Conservation (phyloP, 1,140 invertebrate species). For the Philotrypesis tridentata region DNA sequence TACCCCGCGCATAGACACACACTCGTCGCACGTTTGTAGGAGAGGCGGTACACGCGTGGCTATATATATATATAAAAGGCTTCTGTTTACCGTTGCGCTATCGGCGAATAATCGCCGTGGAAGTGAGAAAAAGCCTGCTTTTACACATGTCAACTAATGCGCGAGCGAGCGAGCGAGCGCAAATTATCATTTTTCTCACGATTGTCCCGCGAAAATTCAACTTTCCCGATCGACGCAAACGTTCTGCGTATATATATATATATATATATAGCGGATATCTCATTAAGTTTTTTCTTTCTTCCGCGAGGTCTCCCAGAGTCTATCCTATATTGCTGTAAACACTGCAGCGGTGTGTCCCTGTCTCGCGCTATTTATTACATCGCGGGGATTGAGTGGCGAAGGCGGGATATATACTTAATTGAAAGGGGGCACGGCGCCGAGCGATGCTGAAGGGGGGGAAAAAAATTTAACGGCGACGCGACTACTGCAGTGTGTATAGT, state of each 20-base stretch:
- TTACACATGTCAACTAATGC: slow-evolving; percentile 26
- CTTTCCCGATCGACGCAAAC: not conserved
- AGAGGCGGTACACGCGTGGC: not conserved
- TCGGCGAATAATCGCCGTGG: not conserved
- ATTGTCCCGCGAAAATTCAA: slow-evolving; percentile 18
- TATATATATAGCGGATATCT: not conserved
- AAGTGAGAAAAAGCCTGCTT: slow-evolving; percentile 21
- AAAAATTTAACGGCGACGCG: not conserved
- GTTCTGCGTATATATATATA: too few relatives aligned
- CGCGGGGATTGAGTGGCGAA: not conserved
- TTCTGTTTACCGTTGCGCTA: not conserved
- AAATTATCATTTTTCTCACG: slow-evolving; percentile 32
- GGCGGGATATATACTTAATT: not conserved
- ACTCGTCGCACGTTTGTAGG: not conserved
- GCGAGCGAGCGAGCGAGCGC: too few relatives aligned
- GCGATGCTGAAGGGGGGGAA: not conserved
- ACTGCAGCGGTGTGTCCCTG: too few relatives aligned
- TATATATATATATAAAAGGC: too few relatives aligned
- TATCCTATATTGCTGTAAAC: not conserved
- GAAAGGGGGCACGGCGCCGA: not conserved
- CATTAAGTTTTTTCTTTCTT: not conserved
- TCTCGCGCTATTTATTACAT: too few relatives aligned
- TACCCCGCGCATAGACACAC: not conserved
- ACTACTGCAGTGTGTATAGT: not conserved
- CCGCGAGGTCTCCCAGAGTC: too few relatives aligned